Base-by-base conservation (phyloP, 2,797 vertebrate species). In the Zenarchopterus dispar region DNA sequence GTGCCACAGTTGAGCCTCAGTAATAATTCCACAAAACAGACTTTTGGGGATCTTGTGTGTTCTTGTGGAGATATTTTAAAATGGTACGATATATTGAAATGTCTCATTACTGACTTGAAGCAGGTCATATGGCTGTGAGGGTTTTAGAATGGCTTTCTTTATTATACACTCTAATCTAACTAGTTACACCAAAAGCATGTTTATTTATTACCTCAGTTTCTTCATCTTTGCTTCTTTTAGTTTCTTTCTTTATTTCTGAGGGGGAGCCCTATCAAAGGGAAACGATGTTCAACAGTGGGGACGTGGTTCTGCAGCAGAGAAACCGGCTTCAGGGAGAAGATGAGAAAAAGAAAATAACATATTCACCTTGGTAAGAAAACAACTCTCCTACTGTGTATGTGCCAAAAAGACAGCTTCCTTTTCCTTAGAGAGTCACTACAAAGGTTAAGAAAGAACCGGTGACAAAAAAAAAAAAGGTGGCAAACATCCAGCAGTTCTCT, bases 251-350 rank as follows among this genome's bases (percentile, higher is more conserved):
- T 54, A 48, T n/a, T 26, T 26, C 51, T 52, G 52, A 60, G 16
- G 36, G 36, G 36, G 5, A 39, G 36, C 36, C 36, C 36, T 5
- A 39, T 39, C 36, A 39, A 39, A 39, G 15, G 36, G 16, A 36
- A 15, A 39, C 33, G 16, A 45, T 57, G 58, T 61, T 79, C 51
- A 66, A 50, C 8, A 16, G 23, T 31, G 66, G 44, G 44, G 26
- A 64, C 8, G 17, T 17, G 19, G 46, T 72, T 60, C 2, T 43
- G 17, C 31, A 56, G 59, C 24, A 50, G 36, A 24, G 49, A 64
- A 56, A 16, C n/a, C 19, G 44, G 45, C 51, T 66, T 61, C 4
- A 51, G 42, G 47, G 19, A 46, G 11, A 46, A 52, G 60, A 36
- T 42, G 21, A 41, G 17, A 66, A 36, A 53, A 46, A 53, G 1